phyloP scores from a whole-genome alignment of 2,888 invertebrate genomes.

The Paralinhomoeus sp. region DNA sequence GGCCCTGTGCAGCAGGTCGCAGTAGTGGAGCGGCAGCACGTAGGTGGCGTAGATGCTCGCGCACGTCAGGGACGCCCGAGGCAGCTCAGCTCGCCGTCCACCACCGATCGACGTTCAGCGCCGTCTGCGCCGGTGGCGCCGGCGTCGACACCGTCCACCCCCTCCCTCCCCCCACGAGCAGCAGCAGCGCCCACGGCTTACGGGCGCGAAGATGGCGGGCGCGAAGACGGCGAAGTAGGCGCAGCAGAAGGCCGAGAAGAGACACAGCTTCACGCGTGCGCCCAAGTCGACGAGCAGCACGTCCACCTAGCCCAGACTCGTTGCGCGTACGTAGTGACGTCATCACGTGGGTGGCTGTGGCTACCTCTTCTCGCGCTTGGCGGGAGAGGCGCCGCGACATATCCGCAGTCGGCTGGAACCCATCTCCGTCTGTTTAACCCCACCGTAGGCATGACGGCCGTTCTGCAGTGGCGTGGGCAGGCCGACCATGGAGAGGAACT shows the following conservation, averaged over 20 bases:
- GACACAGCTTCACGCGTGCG: slow-evolving; percentile 50
- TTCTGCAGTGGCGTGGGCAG: no score
- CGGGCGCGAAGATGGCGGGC: slow-evolving; percentile 68
- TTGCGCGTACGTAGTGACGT: no score
- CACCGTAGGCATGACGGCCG: no score
- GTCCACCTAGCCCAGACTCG: no score
- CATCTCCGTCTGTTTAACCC: no score
- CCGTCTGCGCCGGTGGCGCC: no score
- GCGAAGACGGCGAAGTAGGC: slow-evolving; percentile 70
- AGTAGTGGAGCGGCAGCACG: slow-evolving; percentile 44
- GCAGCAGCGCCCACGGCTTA: slow-evolving; percentile 22
- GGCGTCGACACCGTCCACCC: no score
- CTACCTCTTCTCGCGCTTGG: slow-evolving; percentile 47
- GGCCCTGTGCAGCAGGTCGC: slow-evolving; percentile 68
- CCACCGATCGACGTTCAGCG: slow-evolving; percentile 51
- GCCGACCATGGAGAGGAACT: no score
- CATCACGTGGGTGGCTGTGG: no score
- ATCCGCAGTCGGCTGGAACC: slow-evolving; percentile 14
- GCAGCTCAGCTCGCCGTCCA: slow-evolving; percentile 58
- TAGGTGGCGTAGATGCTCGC: slow-evolving; percentile 54
- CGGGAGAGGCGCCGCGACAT: slow-evolving; percentile 28
- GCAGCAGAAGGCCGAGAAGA: slow-evolving; percentile 57
- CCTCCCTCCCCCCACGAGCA: no score
- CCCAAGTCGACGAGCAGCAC: slow-evolving; percentile 64
- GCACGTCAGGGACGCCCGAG: slow-evolving; percentile 61